These are phyloP conservation scores for Pelochelys cantorii DNA, from an alignment of 2,797 vertebrate species.

Conservation along the genomic window DNA sequence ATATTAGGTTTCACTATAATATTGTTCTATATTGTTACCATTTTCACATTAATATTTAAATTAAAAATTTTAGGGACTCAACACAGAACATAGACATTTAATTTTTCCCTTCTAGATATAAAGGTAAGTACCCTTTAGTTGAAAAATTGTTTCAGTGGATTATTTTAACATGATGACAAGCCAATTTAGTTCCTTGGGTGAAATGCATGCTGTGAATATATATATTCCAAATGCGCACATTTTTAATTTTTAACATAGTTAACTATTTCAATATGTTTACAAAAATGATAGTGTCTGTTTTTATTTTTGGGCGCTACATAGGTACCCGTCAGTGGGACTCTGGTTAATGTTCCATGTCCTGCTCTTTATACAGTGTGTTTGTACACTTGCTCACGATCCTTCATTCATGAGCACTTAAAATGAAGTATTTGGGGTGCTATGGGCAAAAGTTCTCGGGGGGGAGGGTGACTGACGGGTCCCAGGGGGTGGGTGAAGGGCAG, in stretches of 20 bases:
- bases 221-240: not conserved
- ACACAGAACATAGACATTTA: not conserved
- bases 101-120: not conserved
- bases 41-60: not conserved
- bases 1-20: not conserved
- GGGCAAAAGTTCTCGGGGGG: not conserved
- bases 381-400: accelerated
- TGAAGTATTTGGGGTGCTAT: not conserved
- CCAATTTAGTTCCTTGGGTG: not conserved
- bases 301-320: not conserved
- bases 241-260: not conserved
- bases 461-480: too few relatives aligned
- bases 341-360: not conserved
- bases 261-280: not conserved
- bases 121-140: not conserved
- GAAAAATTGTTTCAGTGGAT: not conserved
- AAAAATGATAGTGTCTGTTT: not conserved
- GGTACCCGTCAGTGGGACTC: too few relatives aligned
- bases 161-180: not conserved
- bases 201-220: not conserved
- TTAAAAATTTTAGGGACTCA: not conserved
- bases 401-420: not conserved
- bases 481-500: too few relatives aligned
- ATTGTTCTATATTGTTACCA: not conserved
- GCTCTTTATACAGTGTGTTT: not conserved